Base-by-base conservation (phyloP, 2,888 invertebrate species). In the Dryomyza anilis region DNA sequence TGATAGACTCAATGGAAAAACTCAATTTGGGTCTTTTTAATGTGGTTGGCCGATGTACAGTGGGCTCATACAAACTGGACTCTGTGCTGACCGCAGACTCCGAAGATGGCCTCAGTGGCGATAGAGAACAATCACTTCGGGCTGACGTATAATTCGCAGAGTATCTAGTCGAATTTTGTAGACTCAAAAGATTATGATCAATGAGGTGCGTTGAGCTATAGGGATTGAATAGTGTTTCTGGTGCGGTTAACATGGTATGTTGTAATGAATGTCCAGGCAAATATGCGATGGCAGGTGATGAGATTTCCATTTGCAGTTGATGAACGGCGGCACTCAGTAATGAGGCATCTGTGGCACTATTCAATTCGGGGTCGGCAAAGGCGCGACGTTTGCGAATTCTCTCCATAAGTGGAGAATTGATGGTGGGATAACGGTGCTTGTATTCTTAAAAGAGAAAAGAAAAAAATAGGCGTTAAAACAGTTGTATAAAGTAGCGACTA, bases 1-100 rank as follows among this genome's bases (percentile, higher is more conserved):
- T 89, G 67, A 90, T 89, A n/a, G 89, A 88, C 76, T 71, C 70
- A 53, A 72, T 73, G 21, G 71, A 71, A 63, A 71, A 73, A 55
- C 61, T 71, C 48, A 70, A 48, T 64, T 72, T 72, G n/a, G 69
- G 68, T 55, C 67, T 69, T 30, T 70, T 71, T 33, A 56, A 19
- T 5, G 62, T 16, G 12, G 21, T 39, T 12, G 39, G n/a, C 27
- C 16, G 43, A 12, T 50, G 23, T n/a, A 14, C 25, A 14, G 27
- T 7, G n/a, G 43, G 14, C 6, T 4, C 7, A 43, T n/a, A 43
- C 16, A 43, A 43, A 43, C 2, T 19, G 16, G n/a, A 27, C 25
- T 50, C 14, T 25, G 10, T 12, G 27, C 27, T 14, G 23, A 25
- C 3, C 23, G 27, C 25, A 25, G 25, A 50, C 10, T 8, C n/a